Evolutionary conservation across 2,113 vertebrate species (phyloP).

Genomic region (Dendropsophus ebraccatus): DNA sequence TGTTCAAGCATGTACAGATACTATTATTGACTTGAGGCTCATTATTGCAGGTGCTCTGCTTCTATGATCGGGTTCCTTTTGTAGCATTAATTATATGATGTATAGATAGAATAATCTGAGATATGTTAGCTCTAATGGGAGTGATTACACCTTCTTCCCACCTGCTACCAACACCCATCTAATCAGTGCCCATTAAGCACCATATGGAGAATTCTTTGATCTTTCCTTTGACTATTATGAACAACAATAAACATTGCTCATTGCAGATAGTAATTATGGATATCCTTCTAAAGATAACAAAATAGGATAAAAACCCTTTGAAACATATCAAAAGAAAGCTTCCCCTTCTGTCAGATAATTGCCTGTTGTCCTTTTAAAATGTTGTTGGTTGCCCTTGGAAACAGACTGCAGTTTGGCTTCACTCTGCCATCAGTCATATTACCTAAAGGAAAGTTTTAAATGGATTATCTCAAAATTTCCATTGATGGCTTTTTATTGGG

Average conservation of each 20-base stretch:
- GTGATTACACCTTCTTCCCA: not conserved
- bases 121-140: not conserved
- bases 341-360: not conserved
- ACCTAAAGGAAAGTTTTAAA: no score
- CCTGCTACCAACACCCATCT: not conserved
- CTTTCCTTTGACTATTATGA: not conserved
- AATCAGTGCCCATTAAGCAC: not conserved
- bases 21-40: not conserved
- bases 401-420: not conserved
- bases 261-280: not conserved
- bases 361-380: not conserved
- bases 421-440: not conserved
- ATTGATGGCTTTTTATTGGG: no score
- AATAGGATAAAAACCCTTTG: not conserved
- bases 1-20: not conserved
- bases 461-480: no score
- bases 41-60: not conserved
- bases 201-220: not conserved
- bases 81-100: not conserved
- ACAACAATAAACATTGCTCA: not conserved
- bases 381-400: not conserved
- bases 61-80: not conserved
- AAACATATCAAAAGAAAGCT: not conserved
- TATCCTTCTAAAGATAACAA: not conserved
- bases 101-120: not conserved